These are phyloP conservation scores for Petrocephalus zakoni DNA, from an alignment of 2,113 vertebrate genomes.

Conservation along the genomic window DNA sequence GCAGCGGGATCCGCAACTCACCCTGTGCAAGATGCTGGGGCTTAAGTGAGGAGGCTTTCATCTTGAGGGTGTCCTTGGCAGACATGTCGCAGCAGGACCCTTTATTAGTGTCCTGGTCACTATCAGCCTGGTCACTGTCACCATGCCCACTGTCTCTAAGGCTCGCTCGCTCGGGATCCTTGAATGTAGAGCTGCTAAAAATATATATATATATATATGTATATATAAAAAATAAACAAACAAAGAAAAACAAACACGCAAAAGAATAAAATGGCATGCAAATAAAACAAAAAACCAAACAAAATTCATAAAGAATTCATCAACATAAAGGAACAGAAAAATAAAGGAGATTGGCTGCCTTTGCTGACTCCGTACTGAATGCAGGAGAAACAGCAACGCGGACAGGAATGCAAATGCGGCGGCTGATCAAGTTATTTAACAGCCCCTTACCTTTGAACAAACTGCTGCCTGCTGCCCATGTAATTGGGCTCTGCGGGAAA, in stretches of 20 bases:
- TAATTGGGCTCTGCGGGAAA: constrained; percentile 99
- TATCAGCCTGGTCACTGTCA: constrained; percentile 99
- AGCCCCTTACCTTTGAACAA: constrained; percentile 98
- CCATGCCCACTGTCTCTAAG: constrained; percentile 98
- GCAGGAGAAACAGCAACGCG: constrained; percentile 61
- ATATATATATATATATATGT: constrained; percentile 39
- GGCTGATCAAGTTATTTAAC: constrained; percentile 72
- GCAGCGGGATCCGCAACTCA: constrained; percentile 68
- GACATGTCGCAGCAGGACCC: constrained; percentile 99
- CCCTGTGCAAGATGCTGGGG: constrained; percentile 92
- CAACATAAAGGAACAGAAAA: background rate
- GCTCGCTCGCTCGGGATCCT: constrained; percentile 97
- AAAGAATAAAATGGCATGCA: constrained; percentile 35
- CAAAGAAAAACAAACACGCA: constrained; percentile 34
- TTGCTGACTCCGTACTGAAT: constrained; percentile 42
- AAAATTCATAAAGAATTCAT: background rate
- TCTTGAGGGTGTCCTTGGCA: constrained; percentile 96
- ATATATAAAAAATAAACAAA: constrained; percentile 10
- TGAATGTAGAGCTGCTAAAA: constrained; percentile 93
- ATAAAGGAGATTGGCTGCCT: constrained; percentile 29
- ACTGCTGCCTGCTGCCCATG: constrained; percentile 99
- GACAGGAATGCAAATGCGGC: constrained; percentile 64
- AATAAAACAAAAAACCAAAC: background rate
- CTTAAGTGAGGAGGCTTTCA: constrained; percentile 91
- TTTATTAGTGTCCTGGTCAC: constrained; percentile 99